Conservation (phyloP, 2,888 invertebrate species). For the Abrostola triplasia region DNA sequence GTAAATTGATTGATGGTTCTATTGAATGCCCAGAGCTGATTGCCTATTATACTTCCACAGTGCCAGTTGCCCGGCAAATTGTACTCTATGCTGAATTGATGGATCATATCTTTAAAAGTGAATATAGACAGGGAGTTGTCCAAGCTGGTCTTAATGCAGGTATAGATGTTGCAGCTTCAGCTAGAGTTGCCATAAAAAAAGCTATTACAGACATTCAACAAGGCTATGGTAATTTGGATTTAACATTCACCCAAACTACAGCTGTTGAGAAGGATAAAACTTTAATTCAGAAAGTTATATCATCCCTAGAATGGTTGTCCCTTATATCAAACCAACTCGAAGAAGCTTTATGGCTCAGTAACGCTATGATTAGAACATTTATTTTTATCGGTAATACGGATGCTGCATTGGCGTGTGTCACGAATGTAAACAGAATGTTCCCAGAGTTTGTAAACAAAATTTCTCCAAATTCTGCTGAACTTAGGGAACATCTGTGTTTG, state of each 20-base stretch:
- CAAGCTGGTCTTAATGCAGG: conserved; percentile 92
- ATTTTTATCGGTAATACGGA: conserved; percentile 94
- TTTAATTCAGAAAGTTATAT: conserved; percentile 78
- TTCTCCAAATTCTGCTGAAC: conserved; percentile 76
- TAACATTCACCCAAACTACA: conserved; percentile 91
- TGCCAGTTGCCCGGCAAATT: conserved; percentile 89
- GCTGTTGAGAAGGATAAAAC: conserved; percentile 85
- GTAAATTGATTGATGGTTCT: conserved; percentile 78
- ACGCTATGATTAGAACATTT: conserved; percentile 95
- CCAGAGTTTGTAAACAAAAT: conserved; percentile 77
- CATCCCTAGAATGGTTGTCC: conserved; percentile 95
- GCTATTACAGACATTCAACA: conserved; percentile 84
- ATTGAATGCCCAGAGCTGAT: conserved; percentile 93
- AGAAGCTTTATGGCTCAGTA: conserved; percentile 96
- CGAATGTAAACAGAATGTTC: conserved; percentile 75
- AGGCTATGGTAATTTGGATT: conserved; percentile 84
- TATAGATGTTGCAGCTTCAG: conserved; percentile 94
- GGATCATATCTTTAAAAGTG: conserved; percentile 89
- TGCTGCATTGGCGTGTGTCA: conserved; percentile 93
- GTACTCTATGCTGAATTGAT: conserved; percentile 91
- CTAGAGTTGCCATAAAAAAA: conserved; percentile 94
- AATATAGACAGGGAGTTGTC: conserved; percentile 90
- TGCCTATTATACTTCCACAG: conserved; percentile 94
- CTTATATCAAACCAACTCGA: conserved; percentile 93
- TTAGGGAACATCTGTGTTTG: conserved; percentile 96